Conservation (phyloP, 2,113 vertebrate genomes). For the Tyto alba region DNA sequence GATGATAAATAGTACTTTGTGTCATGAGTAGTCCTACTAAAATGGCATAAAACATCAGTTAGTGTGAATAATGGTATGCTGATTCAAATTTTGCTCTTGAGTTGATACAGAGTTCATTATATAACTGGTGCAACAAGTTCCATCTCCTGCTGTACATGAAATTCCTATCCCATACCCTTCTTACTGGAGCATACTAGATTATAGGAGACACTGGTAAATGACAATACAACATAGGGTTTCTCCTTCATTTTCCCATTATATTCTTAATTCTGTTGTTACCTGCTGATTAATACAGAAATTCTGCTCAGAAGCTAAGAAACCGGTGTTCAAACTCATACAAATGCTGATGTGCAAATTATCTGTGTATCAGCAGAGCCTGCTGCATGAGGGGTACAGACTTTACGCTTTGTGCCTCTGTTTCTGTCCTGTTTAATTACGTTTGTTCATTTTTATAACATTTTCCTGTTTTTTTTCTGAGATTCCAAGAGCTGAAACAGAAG, state of each 20-base stretch:
- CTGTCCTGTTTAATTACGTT: neutral
- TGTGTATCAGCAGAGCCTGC: neutral
- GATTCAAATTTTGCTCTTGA: neutral
- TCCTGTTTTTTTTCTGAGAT: neutral
- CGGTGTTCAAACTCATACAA: neutral
- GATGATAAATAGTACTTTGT: conserved; percentile 16
- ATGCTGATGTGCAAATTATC: neutral
- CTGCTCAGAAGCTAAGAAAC: neutral
- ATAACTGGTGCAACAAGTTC: conserved; percentile 6
- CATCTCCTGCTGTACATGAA: neutral
- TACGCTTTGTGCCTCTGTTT: neutral
- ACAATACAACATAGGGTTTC: neutral
- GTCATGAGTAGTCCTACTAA: neutral
- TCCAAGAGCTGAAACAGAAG: neutral
- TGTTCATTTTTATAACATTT: neutral
- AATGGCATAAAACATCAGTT: conserved; percentile 12
- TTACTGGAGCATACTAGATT: neutral
- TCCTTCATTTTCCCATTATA: neutral
- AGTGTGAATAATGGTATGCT: neutral
- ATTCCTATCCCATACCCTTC: neutral
- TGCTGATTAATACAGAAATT: neutral
- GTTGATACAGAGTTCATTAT: neutral
- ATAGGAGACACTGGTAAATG: neutral
- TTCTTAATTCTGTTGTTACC: neutral
- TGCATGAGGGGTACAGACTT: neutral